A percentile compares a stretch with the other conserved stretches of the same genome.
phyloP scores from a whole-genome alignment of 2,797 vertebrate genomes.

The Aeoliscus strigatus region DNA sequence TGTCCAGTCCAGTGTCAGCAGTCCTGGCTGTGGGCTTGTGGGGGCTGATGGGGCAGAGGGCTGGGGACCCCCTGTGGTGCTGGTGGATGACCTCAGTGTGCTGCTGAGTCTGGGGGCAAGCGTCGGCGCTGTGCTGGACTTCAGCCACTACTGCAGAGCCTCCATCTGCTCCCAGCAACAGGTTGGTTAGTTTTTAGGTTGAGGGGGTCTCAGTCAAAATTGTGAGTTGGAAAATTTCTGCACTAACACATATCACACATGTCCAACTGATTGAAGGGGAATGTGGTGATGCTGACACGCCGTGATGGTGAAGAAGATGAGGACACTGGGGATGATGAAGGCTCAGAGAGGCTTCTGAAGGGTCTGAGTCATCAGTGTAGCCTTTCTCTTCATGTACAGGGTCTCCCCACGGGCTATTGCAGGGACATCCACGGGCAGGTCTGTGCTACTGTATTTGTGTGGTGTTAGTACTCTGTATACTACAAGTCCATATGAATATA shows the following conservation, averaged over 20 bases:
- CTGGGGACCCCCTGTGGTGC: slow-evolving; percentile 77
- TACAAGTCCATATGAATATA: too few relatives aligned
- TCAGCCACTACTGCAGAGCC: slow-evolving; percentile 87
- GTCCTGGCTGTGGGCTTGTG: rapidly evolving
- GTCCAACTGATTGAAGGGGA: slow-evolving; percentile 83
- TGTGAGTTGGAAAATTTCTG: neutral
- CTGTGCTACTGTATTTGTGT: slow-evolving; percentile 1
- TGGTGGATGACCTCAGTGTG: slow-evolving; percentile 85
- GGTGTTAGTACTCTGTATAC: too few relatives aligned
- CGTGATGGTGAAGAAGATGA: slow-evolving; percentile 67
- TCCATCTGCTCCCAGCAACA: slow-evolving; percentile 76
- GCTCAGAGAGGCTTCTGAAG: slow-evolving; percentile 72
- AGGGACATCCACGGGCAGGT: slow-evolving; percentile 95
- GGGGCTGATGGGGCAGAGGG: neutral
- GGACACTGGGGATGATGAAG: slow-evolving; percentile 74
- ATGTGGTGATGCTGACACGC: slow-evolving; percentile 80
- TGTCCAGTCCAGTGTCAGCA: slow-evolving; percentile 53
- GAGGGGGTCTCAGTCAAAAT: neutral
- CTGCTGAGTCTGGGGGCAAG: slow-evolving; percentile 83
- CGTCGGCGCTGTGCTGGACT: slow-evolving; percentile 76
- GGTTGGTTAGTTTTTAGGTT: slow-evolving; percentile 55
- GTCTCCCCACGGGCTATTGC: slow-evolving; percentile 89
- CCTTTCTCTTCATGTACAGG: slow-evolving; percentile 81
- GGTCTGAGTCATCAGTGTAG: slow-evolving; percentile 84
- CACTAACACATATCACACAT: too few relatives aligned